A percentile compares a stretch with the other conserved stretches of the same genome.
phyloP scores from a whole-genome alignment of 2,888 invertebrate genomes.

The Watsonalla binaria region DNA sequence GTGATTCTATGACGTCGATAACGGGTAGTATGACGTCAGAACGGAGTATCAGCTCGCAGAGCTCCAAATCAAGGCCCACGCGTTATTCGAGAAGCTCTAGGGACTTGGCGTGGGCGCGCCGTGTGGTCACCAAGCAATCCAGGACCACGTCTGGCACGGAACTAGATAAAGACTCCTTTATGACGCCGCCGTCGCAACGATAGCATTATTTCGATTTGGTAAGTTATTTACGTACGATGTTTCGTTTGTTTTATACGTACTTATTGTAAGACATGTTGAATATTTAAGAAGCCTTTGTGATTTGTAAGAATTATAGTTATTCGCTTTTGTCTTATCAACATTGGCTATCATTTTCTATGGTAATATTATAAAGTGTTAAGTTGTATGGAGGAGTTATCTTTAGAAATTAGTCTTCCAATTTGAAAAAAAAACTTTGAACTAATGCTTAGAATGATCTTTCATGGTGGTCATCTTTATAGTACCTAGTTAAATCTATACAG shows the following conservation, averaged over 20 bases:
- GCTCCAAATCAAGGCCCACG: slow-evolving; percentile 37
- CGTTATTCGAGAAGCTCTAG: slow-evolving; percentile 37
- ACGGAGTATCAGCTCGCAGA: slow-evolving; percentile 37
- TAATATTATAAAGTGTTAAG: no score
- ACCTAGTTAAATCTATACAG: no score
- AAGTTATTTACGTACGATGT: slow-evolving; percentile 35
- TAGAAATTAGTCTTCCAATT: no score
- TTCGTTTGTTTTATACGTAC: slow-evolving; percentile 34
- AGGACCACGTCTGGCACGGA: slow-evolving; percentile 41
- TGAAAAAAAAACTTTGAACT: no score
- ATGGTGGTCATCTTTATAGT: no score
- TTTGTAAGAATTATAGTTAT: slow-evolving; percentile 37
- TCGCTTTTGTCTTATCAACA: neutral
- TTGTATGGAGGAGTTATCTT: no score
- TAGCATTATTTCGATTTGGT: slow-evolving; percentile 31
- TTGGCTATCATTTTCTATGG: no score
- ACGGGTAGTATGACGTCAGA: slow-evolving; percentile 36
- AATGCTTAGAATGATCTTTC: no score
- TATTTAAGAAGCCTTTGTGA: slow-evolving; percentile 53
- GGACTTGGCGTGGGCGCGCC: slow-evolving; percentile 54
- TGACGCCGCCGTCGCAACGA: slow-evolving; percentile 39
- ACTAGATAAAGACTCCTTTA: slow-evolving; percentile 41
- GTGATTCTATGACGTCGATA: slow-evolving; percentile 42
- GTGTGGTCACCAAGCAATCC: slow-evolving; percentile 41
- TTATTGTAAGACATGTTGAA: slow-evolving; percentile 40